Conservation (phyloP, 2,888 invertebrate species). For the Nemotelus pantherinus region DNA sequence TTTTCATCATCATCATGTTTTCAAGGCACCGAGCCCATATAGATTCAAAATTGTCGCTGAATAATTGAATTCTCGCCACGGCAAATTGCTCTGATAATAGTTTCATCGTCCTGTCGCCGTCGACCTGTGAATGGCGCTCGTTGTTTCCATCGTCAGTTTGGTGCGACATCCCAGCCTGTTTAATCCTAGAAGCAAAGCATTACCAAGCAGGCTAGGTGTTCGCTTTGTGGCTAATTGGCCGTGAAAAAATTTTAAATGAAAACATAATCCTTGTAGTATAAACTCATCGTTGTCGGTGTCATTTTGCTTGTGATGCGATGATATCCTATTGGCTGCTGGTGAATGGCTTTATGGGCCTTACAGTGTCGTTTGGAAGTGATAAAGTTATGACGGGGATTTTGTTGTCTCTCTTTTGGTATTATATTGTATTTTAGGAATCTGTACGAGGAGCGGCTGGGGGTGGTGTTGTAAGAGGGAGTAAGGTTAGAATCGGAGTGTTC, state of each 20-base stretch:
- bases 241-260: conserved; percentile 40
- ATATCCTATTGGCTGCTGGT: not conserved
- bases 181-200: no score
- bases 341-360: not conserved
- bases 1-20: conserved; percentile 6
- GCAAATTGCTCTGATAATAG: conserved; percentile 41
- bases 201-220: not conserved
- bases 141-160: not conserved
- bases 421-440: no score
- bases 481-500: not conserved
- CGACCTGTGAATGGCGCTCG: not conserved
- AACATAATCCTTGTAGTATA: conserved; percentile 30
- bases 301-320: not conserved
- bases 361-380: no score
- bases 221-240: conserved; percentile 38
- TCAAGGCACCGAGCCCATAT: conserved; percentile 1
- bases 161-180: no score
- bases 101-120: conserved; percentile 16
- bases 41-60: conserved; percentile 33
- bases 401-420: no score
- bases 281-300: conserved; percentile 2
- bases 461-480: not conserved
- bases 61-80: conserved; percentile 36
- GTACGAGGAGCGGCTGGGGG: no score
- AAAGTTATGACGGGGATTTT: no score